Percentiles rank a stretch among this genome's conserved stretches.
phyloP scores from a whole-genome alignment of 2,797 vertebrate species.

The Artibeus jamaicensis region DNA sequence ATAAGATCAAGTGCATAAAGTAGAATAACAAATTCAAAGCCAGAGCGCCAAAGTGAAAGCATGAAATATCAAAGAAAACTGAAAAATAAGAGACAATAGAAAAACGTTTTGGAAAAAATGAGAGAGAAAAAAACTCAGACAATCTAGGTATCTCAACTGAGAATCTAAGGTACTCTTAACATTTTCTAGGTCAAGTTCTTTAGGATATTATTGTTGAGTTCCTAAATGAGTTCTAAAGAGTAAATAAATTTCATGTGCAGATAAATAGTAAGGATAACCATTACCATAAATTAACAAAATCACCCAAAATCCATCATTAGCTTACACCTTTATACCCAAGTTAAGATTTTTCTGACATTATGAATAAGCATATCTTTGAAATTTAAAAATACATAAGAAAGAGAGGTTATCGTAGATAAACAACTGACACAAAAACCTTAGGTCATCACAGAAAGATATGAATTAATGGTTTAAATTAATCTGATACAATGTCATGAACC shows the following conservation, averaged over 20 bases:
- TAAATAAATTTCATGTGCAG: background rate
- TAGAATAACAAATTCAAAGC: background rate
- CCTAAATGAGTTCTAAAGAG: background rate
- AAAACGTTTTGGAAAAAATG: background rate
- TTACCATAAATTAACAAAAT: background rate
- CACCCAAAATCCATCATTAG: background rate
- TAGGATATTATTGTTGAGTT: background rate
- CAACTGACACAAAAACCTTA: background rate
- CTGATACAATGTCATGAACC: background rate
- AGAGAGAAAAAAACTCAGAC: background rate
- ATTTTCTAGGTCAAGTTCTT: background rate
- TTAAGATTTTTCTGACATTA: conserved; percentile 8
- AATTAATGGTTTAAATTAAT: background rate
- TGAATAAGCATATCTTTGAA: background rate
- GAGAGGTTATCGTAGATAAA: background rate
- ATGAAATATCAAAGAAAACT: background rate
- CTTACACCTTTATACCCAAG: background rate
- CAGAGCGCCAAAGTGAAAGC: background rate
- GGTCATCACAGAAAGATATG: background rate
- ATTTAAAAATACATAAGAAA: background rate
- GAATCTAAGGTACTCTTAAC: background rate
- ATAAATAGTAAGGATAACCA: background rate
- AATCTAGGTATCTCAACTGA: background rate
- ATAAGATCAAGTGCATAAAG: background rate
- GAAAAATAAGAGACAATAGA: background rate